Percentiles rank a stretch among this genome's conserved stretches.
These are phyloP conservation scores for Venustoraphidia nigricollis DNA, from an alignment of 2,888 invertebrate species.

Conservation along the genomic window DNA sequence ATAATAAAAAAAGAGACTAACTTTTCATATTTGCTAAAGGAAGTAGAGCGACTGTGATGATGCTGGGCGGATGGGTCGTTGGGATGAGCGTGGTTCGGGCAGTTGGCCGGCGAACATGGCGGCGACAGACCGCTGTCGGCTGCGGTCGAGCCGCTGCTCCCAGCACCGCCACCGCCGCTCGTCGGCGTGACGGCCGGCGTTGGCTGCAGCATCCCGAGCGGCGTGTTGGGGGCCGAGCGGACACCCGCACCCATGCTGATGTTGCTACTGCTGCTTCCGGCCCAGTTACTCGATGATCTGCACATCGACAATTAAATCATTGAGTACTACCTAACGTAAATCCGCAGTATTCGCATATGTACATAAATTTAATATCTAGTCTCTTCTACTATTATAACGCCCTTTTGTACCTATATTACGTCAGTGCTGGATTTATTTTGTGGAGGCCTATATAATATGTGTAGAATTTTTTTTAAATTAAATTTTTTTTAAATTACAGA, in stretches of 20 bases:
- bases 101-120: slow-evolving; percentile 18
- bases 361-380: too few species aligned
- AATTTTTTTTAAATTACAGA: too few species aligned
- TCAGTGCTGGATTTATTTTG: too few species aligned
- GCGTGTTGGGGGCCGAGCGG: slow-evolving; percentile 54
- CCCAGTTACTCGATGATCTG: slow-evolving; percentile 50
- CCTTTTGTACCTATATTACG: too few species aligned
- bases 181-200: slow-evolving; percentile 23
- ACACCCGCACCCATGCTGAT: slow-evolving; percentile 34
- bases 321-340: too few species aligned
- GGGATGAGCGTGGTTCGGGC: slow-evolving; percentile 6
- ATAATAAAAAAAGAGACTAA: slow-evolving; percentile 15
- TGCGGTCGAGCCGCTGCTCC: slow-evolving; percentile 23
- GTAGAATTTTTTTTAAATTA: too few species aligned
- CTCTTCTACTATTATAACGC: too few species aligned
- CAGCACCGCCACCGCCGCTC: slow-evolving; percentile 25
- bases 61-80: slow-evolving; percentile 18
- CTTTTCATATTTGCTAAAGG: slow-evolving; percentile 27
- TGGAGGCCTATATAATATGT: too few species aligned
- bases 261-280: slow-evolving; percentile 21
- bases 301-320: slow-evolving; percentile 17
- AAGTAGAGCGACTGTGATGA: slow-evolving; percentile 23
- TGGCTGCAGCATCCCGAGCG: slow-evolving; percentile 36
- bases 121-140: slow-evolving; percentile 21
- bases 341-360: too few species aligned